Evolutionary conservation across 2,888 invertebrate genomes (phyloP).

Genomic region (Heliothis peltigera): DNA sequence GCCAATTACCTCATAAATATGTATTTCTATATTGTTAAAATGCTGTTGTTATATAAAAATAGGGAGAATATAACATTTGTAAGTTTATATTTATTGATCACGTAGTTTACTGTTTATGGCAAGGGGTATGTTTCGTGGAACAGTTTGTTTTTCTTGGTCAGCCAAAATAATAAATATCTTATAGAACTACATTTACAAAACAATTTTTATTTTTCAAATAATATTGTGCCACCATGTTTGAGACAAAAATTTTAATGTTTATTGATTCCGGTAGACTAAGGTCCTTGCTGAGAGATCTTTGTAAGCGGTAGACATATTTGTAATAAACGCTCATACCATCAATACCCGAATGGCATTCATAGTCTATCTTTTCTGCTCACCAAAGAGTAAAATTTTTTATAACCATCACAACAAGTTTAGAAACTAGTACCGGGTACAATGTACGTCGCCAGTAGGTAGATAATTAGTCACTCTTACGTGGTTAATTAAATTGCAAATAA

Average conservation of each 20-base stretch:
- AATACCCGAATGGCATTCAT: background rate
- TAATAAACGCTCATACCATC: constrained; percentile 1
- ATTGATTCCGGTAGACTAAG: constrained; percentile 23
- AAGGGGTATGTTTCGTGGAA: constrained; percentile 56
- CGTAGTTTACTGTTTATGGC: constrained; percentile 49
- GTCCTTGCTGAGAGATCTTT: constrained; percentile 42
- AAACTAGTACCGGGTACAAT: no score
- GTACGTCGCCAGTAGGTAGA: no score
- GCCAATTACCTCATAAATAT: constrained; percentile 61
- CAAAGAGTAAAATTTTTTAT: no score
- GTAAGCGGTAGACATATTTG: constrained; percentile 43
- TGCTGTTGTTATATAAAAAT: constrained; percentile 56
- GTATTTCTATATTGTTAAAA: constrained; percentile 55
- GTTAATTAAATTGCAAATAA: constrained; percentile 12
- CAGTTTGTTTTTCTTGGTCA: constrained; percentile 37
- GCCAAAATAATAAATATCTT: constrained; percentile 27
- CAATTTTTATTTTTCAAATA: constrained; percentile 33
- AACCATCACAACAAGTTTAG: no score
- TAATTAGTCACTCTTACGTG: no score
- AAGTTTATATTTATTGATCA: constrained; percentile 45
- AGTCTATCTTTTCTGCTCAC: no score
- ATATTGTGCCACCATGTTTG: constrained; percentile 60
- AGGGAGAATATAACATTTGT: constrained; percentile 54
- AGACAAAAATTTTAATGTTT: constrained; percentile 44
- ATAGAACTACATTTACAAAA: constrained; percentile 11